These are phyloP conservation scores for Tetrax tetrax DNA, from an alignment of 2,113 vertebrate species.

Conservation along the genomic window DNA sequence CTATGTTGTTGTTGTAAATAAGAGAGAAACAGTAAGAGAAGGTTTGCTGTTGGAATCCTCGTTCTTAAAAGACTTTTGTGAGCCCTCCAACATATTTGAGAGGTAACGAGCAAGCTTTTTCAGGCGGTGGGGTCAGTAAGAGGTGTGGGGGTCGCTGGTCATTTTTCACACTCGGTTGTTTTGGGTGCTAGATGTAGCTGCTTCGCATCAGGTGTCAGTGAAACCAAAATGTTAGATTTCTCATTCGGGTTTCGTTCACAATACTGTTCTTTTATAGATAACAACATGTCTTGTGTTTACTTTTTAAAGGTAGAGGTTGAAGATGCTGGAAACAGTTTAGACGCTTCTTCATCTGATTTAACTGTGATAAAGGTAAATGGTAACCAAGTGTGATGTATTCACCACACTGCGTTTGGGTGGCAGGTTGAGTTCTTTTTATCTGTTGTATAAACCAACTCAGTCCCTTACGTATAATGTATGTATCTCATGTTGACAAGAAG, in stretches of 20 bases:
- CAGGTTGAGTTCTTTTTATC: neutral
- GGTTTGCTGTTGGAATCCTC: neutral
- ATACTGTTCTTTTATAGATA: neutral
- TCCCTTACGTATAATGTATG: neutral
- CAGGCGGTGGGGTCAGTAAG: neutral
- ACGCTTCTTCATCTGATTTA: constrained; percentile 63
- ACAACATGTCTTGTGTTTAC: neutral
- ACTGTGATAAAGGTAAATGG: constrained; percentile 64
- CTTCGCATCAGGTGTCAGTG: neutral
- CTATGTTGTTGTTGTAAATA: neutral
- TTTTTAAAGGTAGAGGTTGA: constrained; percentile 70
- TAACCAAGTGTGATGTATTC: neutral
- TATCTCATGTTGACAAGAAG: neutral
- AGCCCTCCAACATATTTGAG: neutral
- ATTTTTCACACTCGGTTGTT: neutral
- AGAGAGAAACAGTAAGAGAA: neutral
- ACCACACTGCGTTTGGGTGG: neutral
- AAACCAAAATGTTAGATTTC: neutral
- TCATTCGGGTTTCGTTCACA: neutral
- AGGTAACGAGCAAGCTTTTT: neutral
- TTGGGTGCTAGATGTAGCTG: neutral
- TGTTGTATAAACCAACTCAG: neutral
- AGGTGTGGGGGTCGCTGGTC: neutral
- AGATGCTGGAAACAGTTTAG: constrained; percentile 60
- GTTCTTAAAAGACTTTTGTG: neutral